phyloP scores from a whole-genome alignment of 2,888 invertebrate species.

The Athrips mouffetella region DNA sequence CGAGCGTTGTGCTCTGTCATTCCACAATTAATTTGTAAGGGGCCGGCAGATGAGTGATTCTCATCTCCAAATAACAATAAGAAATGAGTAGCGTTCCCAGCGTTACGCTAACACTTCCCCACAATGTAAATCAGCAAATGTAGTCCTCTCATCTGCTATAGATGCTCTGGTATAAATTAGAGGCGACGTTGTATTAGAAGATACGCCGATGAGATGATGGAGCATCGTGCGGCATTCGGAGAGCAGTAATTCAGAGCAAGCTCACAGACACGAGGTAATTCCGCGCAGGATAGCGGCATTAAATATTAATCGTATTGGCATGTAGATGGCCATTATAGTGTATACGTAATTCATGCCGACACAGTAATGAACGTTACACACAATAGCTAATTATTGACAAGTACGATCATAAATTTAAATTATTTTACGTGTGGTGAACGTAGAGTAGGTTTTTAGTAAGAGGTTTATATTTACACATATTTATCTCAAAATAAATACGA shows the following conservation, averaged over 20 bases:
- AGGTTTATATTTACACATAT: too few species aligned
- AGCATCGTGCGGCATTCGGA: conserved; percentile 55
- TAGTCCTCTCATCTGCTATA: background rate
- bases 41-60: conserved; percentile 52
- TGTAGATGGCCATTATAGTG: conserved; percentile 62
- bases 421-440: conserved; percentile 2
- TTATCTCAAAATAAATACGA: too few species aligned
- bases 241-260: conserved; percentile 65
- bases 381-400: conserved; percentile 50
- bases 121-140: background rate
- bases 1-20: conserved; percentile 71
- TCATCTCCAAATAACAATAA: conserved; percentile 32
- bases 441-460: too few species aligned
- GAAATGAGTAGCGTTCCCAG: conserved; percentile 5
- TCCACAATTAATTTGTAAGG: conserved; percentile 71
- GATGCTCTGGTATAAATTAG: background rate
- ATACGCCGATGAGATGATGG: conserved; percentile 40
- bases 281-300: conserved; percentile 64
- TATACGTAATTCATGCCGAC: conserved; percentile 58
- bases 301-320: conserved; percentile 73
- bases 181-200: conserved; percentile 5
- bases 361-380: conserved; percentile 44
- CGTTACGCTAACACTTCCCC: conserved; percentile 3
- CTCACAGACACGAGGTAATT: conserved; percentile 67
- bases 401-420: conserved; percentile 15